phyloP scores from a whole-genome alignment of 2,113 vertebrate genomes.

The Orthonyx spaldingii region DNA sequence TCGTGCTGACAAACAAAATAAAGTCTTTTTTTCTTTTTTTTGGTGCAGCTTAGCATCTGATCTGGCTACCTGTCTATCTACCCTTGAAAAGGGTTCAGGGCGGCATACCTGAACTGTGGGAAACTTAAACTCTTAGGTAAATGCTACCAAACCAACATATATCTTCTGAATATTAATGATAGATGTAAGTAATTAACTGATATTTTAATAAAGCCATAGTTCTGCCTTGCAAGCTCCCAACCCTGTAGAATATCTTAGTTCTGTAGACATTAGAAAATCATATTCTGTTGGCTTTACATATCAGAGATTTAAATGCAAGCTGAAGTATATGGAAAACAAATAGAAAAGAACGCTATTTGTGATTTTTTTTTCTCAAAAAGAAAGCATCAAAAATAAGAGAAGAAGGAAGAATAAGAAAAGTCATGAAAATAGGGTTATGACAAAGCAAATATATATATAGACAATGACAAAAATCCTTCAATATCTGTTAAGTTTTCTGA shows the following conservation, averaged over 20 bases:
- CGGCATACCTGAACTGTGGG: background rate
- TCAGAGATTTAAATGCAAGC: background rate
- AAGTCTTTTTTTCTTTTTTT: background rate
- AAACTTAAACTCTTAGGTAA: background rate
- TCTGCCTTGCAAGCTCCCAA: background rate
- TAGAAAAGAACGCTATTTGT: background rate
- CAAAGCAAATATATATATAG: background rate
- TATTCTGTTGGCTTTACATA: background rate
- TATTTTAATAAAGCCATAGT: background rate
- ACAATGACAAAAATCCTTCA: background rate
- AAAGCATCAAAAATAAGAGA: background rate
- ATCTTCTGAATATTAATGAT: background rate
- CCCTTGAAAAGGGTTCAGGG: background rate
- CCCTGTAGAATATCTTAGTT: background rate
- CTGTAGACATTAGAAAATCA: background rate
- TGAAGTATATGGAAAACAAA: background rate
- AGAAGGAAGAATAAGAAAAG: background rate
- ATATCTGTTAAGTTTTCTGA: background rate
- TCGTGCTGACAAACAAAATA: background rate
- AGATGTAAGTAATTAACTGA: background rate
- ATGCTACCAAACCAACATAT: background rate
- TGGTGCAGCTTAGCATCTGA: background rate
- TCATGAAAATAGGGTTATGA: background rate
- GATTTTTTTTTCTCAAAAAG: background rate
- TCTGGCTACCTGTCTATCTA: background rate